Evolutionary conservation across 2,113 vertebrate species (phyloP), one percentile per base, ranked within the genome.

Genomic region (western clawed frog (Xenopus tropicalis)): DNA sequence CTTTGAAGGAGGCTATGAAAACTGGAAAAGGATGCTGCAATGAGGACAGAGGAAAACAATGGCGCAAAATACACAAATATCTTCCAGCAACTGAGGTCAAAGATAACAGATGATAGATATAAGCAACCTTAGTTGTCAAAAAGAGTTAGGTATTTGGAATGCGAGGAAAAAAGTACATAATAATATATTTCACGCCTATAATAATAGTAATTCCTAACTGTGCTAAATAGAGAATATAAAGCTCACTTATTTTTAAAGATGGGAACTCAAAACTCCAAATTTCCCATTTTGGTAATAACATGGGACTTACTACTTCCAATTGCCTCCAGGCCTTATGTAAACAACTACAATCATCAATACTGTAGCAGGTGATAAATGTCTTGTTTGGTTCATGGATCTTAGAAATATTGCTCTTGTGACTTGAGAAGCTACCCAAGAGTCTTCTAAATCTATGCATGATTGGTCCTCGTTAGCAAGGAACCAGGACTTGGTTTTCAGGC

Each of bases 1-100:
- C 71, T 82, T 67, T 78, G 80, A 73, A 80, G 81, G 69, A 22
- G 46, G 71, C 44, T 71, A 46, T 23, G 80, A 74, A 83, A 13
- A 74, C 72, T 70, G 14, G 19, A 77, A 81, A 81, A 29, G 63
- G 46, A 69, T 78, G 24, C 72, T 14, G 76, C 14, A 16, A 69
- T 20, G 25, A 69, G 67, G 66, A 48, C 58, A 25, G 66, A 23
- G 67, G 57, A 68, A 37, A 46, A 62, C 56, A 69, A 68, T 54
- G 42, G 19, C 44, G 43, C 16, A 23, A 69, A 52, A 52, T 14
- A 48, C 14, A 67, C 43, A 67, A 61, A 25, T 25, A 29, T 25
- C 52, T 64, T 66, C 56, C 22, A 12, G 52, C 22, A 48, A 21
- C 71, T 25, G 22, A 65, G 71, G 71, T 73, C 25, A 58, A 37